Conservation (phyloP, 2,888 invertebrate genomes). For the Cheilosia grossa region DNA sequence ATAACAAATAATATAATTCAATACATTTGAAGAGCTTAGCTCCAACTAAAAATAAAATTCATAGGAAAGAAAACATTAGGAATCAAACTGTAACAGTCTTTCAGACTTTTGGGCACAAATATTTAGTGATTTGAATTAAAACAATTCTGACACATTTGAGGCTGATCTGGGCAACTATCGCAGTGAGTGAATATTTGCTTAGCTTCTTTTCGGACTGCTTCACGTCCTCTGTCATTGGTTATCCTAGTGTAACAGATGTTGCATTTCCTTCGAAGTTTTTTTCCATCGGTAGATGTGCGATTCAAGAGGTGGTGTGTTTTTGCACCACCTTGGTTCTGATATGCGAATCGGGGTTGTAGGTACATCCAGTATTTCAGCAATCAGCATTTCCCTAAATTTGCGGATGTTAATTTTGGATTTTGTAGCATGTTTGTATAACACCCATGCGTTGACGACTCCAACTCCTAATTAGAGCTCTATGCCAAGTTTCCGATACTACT, state of each 20-base stretch:
- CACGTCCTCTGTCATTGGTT: too few relatives aligned
- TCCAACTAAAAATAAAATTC: too few relatives aligned
- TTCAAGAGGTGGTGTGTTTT: not conserved
- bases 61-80: too few relatives aligned
- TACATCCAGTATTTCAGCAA: not conserved
- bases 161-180: too few relatives aligned
- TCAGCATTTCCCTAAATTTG: not conserved
- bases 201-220: too few relatives aligned
- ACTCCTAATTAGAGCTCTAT: slow-evolving; percentile 22
- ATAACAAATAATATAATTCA: too few relatives aligned
- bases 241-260: not conserved
- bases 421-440: not conserved
- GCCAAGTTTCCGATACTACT: slow-evolving; percentile 48
- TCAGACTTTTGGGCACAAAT: too few relatives aligned
- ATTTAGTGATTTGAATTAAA: too few relatives aligned
- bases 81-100: too few relatives aligned
- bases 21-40: too few relatives aligned
- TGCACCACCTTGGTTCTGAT: not conserved
- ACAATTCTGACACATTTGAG: too few relatives aligned
- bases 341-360: not conserved
- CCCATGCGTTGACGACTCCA: slow-evolving; percentile 10
- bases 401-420: slow-evolving; percentile 3
- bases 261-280: not conserved
- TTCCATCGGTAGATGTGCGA: not conserved
- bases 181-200: too few relatives aligned